phyloP scores from a whole-genome alignment of 2,888 invertebrate genomes.

The Plebejus anna region DNA sequence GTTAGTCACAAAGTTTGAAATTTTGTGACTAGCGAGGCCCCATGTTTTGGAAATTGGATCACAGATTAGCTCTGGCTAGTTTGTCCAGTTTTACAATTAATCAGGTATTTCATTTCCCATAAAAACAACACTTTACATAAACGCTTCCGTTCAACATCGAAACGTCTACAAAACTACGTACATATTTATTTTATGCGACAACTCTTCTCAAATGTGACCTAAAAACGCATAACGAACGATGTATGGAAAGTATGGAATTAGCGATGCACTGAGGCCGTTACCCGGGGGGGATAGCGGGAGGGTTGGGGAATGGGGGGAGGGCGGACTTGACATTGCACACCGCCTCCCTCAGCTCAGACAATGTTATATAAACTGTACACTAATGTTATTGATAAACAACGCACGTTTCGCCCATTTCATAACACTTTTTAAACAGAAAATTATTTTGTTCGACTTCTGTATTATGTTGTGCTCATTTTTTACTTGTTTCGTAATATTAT shows the following conservation, averaged over 20 bases:
- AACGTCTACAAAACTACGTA: not conserved
- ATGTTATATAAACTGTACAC: constrained; percentile 22
- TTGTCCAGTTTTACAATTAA: not conserved
- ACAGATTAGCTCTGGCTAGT: not conserved
- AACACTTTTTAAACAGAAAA: not conserved
- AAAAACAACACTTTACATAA: not conserved
- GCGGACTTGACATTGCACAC: constrained; percentile 53
- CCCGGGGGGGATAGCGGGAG: constrained; percentile 27
- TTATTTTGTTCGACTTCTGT: not conserved
- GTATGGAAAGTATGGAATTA: constrained; percentile 36
- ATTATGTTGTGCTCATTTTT: not conserved
- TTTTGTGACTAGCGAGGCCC: not conserved
- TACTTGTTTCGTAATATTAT: not conserved
- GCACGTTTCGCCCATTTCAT: constrained; percentile 15
- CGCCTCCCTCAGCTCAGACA: constrained; percentile 13
- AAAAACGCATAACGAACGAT: constrained; percentile 41
- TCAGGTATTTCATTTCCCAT: not conserved
- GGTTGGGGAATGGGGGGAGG: constrained; percentile 35
- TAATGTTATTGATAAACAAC: constrained; percentile 23
- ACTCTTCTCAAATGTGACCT: constrained; percentile 34
- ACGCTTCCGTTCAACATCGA: not conserved
- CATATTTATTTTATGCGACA: constrained; percentile 18
- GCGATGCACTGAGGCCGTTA: constrained; percentile 35
- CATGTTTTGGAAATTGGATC: too few species aligned
- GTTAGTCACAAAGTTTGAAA: not conserved